Evolutionary conservation across 2,113 vertebrate genomes (phyloP), one percentile per base, ranked within the genome.

Genomic region (Heterocephalus glaber): DNA sequence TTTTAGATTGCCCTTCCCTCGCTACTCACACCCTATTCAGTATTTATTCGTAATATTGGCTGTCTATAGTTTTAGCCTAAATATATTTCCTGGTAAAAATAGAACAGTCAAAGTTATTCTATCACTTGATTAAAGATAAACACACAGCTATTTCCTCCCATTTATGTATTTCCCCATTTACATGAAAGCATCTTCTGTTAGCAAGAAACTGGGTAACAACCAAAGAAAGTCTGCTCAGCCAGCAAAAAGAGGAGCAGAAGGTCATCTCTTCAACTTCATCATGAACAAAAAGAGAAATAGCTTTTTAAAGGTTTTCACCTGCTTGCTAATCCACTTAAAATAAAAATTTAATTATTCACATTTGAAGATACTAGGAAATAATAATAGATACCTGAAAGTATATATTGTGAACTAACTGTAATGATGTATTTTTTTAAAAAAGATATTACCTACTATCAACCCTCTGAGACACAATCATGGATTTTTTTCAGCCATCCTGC

Each of bases 341-440:
- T 10, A 68, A 93, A 80, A 52, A 33, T 63, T n/a, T 47, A 87
- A 81, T 41, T 52, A 60, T 54, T 95, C 63, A 56, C 22, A 54
- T 91, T 87, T 95, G 82, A 79, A 96, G 56, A 95, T 44, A 24
- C 2, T 44, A 80, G 35, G 24, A 47, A 83, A 77, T 77, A 81
- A 61, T 52, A 93, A 65, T 33, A 68, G 28, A 61, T 63, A 65
- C 24, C 28, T 94, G 56, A 20, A 91, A 35, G 30, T 91, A 12
- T 22, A 72, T 60, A 58, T 24, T 22, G 7, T 68, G 10, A 92
- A 65, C 30, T 61, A 65, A 41, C n/a, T 86, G 38, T 56, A 68
- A 76, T n/a, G 30, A 92, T 56, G 26, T 85, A 74, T 20, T 96
- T 77, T 96, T 94, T 74, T 4, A 5, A 22, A 10, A 93, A 13